Evolutionary conservation across 2,797 vertebrate species (phyloP).

Genomic region (Acipenser transmontanus): DNA sequence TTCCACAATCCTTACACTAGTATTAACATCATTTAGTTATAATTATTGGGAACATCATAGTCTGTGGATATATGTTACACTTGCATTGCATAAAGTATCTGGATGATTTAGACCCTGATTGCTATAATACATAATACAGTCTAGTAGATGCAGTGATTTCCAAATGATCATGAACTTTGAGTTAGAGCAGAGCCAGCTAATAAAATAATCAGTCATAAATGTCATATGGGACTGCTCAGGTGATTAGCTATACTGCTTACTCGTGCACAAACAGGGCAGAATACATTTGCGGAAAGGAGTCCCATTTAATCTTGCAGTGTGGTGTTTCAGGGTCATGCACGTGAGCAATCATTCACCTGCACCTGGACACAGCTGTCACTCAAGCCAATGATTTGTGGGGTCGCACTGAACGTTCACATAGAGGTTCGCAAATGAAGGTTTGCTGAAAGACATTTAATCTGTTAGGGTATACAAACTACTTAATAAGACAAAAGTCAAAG

Average conservation of each 20-base stretch:
- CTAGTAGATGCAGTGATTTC: neutral
- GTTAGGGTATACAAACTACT: too few relatives aligned
- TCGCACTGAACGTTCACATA: neutral
- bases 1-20: too few relatives aligned
- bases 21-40: too few relatives aligned
- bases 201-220: constrained; percentile 11
- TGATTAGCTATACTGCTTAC: constrained; percentile 10
- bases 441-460: neutral
- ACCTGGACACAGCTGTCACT: constrained; percentile 1
- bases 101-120: too few relatives aligned
- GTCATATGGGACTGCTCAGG: neutral
- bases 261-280: neutral
- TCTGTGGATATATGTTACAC: too few relatives aligned
- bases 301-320: constrained; percentile 3
- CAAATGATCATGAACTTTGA: neutral
- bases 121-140: too few relatives aligned
- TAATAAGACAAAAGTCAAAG: too few relatives aligned
- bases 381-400: neutral
- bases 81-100: too few relatives aligned
- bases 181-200: neutral
- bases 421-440: neutral
- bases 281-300: neutral
- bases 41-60: too few relatives aligned
- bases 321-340: neutral
- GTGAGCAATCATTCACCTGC: neutral